Base-by-base conservation (phyloP, 2,888 invertebrate genomes). In the Eupithecia pulchellata region DNA sequence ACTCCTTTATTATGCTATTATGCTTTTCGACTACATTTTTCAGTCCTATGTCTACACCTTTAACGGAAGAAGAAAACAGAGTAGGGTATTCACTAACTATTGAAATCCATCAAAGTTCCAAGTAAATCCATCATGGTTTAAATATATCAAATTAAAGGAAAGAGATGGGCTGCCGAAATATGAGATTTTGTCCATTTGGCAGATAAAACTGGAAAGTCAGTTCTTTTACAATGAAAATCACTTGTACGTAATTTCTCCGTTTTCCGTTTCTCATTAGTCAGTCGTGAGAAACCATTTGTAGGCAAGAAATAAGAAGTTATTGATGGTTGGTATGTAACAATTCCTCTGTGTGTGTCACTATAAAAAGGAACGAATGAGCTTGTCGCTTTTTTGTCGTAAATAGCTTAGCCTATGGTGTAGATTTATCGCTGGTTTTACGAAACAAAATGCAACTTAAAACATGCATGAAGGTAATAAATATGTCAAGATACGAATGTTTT, bases 201-300 rank as follows among this genome's bases (percentile, higher is more conserved):
- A 57, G 2, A 29, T 57, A 29, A 63, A 66, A 61, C 68, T 67
- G 36, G 68, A 73, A 73, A 73, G 55, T 61, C 32, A 30, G 3
- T 39, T 69, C 74, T 64, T 72, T 13, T 25, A 25, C 34, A 66
- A 70, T 75, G 70, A 73, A 69, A 65, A 20, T 36, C 64, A 66
- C 71, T 72, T 71, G 64, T 66, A 58, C 61, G 55, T 64, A 71
- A 61, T 75, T 72, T 74, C 72, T 72, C 71, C 32, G 69, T 79
- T 81, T 79, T 77, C 79, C 79, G 79, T 81, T 82, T 77, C 76
- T 71, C 79, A 74, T 77, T 73, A 71, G 34, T 75, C 72, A 73
- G 72, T 75, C 75, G 82, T 82, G 82, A 63, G 81, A 80, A 78
- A 68, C 69, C 58, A 68, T 73, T 66, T 42, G 27, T 66, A 29